Base-by-base conservation (phyloP, 2,888 invertebrate species). In the Megalurothrips usitatus region DNA sequence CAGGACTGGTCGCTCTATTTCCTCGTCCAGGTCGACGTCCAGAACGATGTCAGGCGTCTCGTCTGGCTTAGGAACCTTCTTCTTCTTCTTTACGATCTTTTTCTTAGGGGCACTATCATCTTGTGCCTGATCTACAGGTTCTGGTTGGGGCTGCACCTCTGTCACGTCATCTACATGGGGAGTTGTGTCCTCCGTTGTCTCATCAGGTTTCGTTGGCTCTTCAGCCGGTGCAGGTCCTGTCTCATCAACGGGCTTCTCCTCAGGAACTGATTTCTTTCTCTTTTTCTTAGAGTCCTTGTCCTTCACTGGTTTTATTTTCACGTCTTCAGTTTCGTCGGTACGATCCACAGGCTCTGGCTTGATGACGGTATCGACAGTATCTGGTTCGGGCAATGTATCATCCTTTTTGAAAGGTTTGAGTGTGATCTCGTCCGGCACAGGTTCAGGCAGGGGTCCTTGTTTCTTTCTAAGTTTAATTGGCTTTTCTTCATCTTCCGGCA, bases 161-260 rank as follows among this genome's bases (percentile, higher is more conserved):
- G 52, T 17, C 14, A 8, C 52, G 19, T 52, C 52, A 6, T 2
- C 6, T 43, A 4, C 3, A 2, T 43, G 34, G 82, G 48, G 43
- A 63, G 34, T 49, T 26, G 68, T 6, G 2, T 43, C 34, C 34
- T 43, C 34, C 34, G 34, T 43, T 43, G 34, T 6, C 2, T 43
- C 48, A 23, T 19, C 79, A 48, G 26, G 81, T 52, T 14, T 47
- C 23, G 49, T 48, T 14, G 58, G 58, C 58, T 58, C 58, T 58
- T 49, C 19, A 43, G 75, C 68, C 49, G 81, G 81, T 0, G 2
- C 17, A 6, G n/a, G n/a, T 10, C 82, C 82, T 63, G 82, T 81
- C 79, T 83, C 83, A 23, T 82, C 80, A 4, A 83, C 84, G 49
- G 82, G 84, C 58, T 82, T 82, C 19, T 82, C 79, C 49, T 79